Percentiles rank a stretch among this genome's conserved stretches.
These are phyloP conservation scores for Spea bombifrons DNA, from an alignment of 2,113 vertebrate genomes.

Conservation along the genomic window DNA sequence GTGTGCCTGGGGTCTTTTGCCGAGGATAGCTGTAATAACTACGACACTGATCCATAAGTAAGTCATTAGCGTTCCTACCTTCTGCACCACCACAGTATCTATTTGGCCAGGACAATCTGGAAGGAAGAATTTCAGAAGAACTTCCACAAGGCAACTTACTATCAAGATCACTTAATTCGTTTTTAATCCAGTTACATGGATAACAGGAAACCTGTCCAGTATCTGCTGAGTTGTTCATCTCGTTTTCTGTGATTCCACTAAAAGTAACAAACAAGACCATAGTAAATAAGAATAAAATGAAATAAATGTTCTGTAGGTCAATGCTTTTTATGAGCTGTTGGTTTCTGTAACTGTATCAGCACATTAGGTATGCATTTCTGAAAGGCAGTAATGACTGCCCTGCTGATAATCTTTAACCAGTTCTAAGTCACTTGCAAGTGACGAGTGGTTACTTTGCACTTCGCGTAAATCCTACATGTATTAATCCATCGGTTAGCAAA, in stretches of 20 bases:
- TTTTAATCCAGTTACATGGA: conserved; percentile 75
- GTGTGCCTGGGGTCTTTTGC: conserved; percentile 80
- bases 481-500: too few species aligned
- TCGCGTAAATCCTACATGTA: too few species aligned
- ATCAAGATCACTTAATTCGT: conserved; percentile 64
- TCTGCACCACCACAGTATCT: conserved; percentile 75
- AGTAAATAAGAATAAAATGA: not conserved
- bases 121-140: conserved; percentile 68
- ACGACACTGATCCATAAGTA: conserved; percentile 74
- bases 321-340: not conserved
- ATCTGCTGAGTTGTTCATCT: conserved; percentile 65
- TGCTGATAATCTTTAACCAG: too few species aligned
- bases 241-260: conserved; percentile 74
- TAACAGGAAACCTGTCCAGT: conserved; percentile 75
- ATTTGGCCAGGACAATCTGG: conserved; percentile 90
- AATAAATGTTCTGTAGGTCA: not conserved
- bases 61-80: conserved; percentile 71
- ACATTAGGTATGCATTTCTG: too few species aligned
- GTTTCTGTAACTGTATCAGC: too few species aligned
- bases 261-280: conserved; percentile 5
- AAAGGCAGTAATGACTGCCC: too few species aligned
- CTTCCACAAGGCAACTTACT: conserved; percentile 63
- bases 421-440: too few species aligned
- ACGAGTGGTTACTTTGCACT: too few species aligned
- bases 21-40: conserved; percentile 95